Evolutionary conservation across 53 echinoderm and acorn worm species (phyloP).

Genomic region (Echinometra lucunter): DNA sequence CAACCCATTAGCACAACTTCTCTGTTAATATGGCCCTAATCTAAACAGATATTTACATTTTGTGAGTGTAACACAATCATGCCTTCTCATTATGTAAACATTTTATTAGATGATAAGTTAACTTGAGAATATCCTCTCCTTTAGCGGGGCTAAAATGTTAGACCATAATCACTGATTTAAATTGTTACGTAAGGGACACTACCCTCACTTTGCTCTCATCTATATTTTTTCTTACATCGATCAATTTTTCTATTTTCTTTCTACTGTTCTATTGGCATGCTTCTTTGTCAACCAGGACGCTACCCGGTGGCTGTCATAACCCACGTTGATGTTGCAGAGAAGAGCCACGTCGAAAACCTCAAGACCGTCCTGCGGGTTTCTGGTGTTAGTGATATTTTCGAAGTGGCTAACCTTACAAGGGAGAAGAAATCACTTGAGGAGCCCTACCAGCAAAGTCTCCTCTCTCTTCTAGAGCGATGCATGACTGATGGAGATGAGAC

Average conservation of each 20-base stretch:
- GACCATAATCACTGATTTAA: background rate
- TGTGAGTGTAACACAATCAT: too few species aligned
- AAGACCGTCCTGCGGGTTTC: background rate
- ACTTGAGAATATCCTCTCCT: too few species aligned
- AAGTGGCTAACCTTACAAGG: constrained; percentile 37
- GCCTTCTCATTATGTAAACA: too few species aligned
- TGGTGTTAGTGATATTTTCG: constrained; percentile 39
- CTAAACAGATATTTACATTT: too few species aligned
- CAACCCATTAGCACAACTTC: too few species aligned
- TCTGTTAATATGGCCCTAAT: too few species aligned
- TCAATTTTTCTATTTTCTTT: background rate
- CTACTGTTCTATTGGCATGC: background rate
- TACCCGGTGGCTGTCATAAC: constrained; percentile 59
- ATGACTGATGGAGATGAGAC: constrained; percentile 57
- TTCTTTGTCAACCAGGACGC: background rate
- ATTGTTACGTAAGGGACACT: background rate
- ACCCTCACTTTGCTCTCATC: background rate
- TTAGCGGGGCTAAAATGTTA: background rate
- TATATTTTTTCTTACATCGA: background rate
- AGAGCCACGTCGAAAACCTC: background rate
- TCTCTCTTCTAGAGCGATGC: constrained; percentile 37
- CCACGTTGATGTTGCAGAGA: constrained; percentile 40
- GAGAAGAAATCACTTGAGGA: background rate
- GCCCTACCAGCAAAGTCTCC: constrained; percentile 40
- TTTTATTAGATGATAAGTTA: too few species aligned